Percentiles rank a stretch among this genome's conserved stretches.
These are phyloP conservation scores for Lophotriccus pileatus DNA, from an alignment of 2,797 vertebrate species.

Conservation along the genomic window DNA sequence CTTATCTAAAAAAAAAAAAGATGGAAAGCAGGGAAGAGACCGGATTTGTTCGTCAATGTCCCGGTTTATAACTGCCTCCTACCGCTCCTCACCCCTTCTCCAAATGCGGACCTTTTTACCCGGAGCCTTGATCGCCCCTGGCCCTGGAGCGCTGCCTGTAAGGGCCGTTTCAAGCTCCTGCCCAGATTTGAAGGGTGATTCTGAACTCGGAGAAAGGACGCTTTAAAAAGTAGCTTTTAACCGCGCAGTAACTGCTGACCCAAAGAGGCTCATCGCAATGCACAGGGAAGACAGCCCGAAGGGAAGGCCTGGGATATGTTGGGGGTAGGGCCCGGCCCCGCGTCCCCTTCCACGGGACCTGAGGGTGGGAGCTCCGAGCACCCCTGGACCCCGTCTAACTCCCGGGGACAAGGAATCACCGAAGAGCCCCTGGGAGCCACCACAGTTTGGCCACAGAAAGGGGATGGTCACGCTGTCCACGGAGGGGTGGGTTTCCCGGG, in stretches of 20 bases:
- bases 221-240: neutral
- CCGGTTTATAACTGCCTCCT: neutral
- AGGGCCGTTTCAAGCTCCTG: neutral
- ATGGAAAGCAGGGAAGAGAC: neutral
- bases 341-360: neutral
- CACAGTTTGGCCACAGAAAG: neutral
- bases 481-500: neutral
- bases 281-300: neutral
- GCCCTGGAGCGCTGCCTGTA: neutral
- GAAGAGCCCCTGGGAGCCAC: neutral
- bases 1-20: neutral
- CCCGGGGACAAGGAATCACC: neutral
- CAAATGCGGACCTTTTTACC: neutral
- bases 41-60: neutral
- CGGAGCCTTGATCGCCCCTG: neutral
- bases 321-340: rapidly evolving
- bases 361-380: neutral
- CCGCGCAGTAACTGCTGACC: neutral
- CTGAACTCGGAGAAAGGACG: neutral
- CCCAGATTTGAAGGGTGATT: neutral
- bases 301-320: rapidly evolving
- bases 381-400: rapidly evolving
- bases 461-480: neutral
- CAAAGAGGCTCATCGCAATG: rapidly evolving
- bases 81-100: neutral